Conservation (phyloP, 1,140 invertebrate genomes). For the Cotesia vestalis region DNA sequence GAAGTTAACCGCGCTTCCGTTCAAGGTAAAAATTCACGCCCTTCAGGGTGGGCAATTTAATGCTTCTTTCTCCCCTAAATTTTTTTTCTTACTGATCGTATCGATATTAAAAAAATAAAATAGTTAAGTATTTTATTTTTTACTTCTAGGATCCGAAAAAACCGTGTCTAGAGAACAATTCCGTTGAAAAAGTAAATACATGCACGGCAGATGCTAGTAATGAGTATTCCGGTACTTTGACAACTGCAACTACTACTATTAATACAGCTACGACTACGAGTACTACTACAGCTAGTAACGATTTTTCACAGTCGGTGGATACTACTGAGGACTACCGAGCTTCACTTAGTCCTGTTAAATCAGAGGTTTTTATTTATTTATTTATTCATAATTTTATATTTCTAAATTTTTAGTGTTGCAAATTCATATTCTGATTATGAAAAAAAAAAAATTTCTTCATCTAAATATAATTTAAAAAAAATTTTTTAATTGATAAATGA, state of each 20-base stretch:
- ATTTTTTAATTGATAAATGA: too few species aligned
- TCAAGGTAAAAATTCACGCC: constrained; percentile 56
- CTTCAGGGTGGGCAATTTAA: constrained; percentile 45
- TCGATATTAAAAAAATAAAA: not conserved
- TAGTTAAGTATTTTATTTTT: constrained; percentile 25
- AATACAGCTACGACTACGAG: too few species aligned
- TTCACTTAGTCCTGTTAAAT: constrained; percentile 56
- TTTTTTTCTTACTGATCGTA: constrained; percentile 1
- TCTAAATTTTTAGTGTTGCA: not conserved
- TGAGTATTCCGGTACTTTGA: not conserved
- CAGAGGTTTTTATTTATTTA: constrained; percentile 51
- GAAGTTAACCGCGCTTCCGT: constrained; percentile 66
- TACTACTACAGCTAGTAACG: not conserved
- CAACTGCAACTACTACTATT: too few species aligned
- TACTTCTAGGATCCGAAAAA: constrained; percentile 55
- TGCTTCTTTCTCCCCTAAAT: not conserved
- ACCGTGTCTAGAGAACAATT: constrained; percentile 51
- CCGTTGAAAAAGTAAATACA: constrained; percentile 45
- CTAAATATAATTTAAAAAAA: too few species aligned
- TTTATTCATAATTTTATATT: not conserved
- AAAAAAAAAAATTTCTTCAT: not conserved
- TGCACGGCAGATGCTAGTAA: constrained; percentile 16
- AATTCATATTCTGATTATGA: not conserved
- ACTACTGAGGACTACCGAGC: constrained; percentile 53
- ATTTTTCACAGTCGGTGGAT: constrained; percentile 40